Evolutionary conservation across 1,140 invertebrate genomes (phyloP), one percentile per base, ranked within the genome.

Genomic region (Penaeus vannamei): DNA sequence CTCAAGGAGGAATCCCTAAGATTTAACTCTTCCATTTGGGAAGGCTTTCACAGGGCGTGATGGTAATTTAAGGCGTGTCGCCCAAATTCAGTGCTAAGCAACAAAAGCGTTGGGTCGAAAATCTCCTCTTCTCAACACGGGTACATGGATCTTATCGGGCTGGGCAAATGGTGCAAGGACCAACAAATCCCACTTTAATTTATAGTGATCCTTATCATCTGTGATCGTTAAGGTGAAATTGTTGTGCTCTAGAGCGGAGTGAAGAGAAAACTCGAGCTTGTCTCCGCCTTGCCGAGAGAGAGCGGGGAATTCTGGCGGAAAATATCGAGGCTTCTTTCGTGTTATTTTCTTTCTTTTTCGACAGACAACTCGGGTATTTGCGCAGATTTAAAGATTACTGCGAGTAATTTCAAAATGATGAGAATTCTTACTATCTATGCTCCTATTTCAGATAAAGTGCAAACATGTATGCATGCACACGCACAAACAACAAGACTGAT

Each of bases 161-260:
- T 14, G 62, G 87, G 87, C 80, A 89, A 89, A 89, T 89, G 82
- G 83, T 22, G 36, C 87, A 77, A 42, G 69, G 29, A 72, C 53
- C 82, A 89, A 89, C 83, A 89, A 87, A 89, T 89, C 82, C 87
- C 83, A 89, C 87, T 85, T 89, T 89, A 89, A 89, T 89, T 89
- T 89, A 89, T 89, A 89, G 87, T 89, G 87, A 89, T 89, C 87
- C 87, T 89, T 89, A 89, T 89, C 87, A 89, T 89, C 87, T 84
- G 83, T 89, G 87, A 89, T 89, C 87, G 87, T 89, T 89, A 89
- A 77, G 87, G 79, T 83, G 87, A 69, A 89, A 89, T 89, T 89
- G 87, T 76, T 53, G 53, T 53, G 53, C 53, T 53, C 53, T 53
- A 53, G 53, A 53, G 53, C 53, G 53, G 53, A 53, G 12, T 53